These are phyloP conservation scores for Antheraea yamamai DNA, from an alignment of 2,888 invertebrate species.

Conservation along the genomic window DNA sequence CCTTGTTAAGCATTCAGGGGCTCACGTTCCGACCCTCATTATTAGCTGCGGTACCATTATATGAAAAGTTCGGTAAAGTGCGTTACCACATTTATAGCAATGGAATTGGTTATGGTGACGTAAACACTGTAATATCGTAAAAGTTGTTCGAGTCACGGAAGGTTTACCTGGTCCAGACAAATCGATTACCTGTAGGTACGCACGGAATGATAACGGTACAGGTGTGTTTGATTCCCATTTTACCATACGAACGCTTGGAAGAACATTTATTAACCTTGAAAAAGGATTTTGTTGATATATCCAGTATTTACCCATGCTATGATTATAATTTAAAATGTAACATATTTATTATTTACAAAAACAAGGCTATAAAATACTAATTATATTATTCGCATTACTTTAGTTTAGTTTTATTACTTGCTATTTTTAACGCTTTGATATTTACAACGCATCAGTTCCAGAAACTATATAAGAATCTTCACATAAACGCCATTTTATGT, in stretches of 20 bases:
- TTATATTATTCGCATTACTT: background rate
- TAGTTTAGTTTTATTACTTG: too few species aligned
- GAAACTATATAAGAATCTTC: too few species aligned
- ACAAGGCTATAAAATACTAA: background rate
- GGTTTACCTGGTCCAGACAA: constrained; percentile 64
- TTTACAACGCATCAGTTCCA: too few species aligned
- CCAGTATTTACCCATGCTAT: background rate
- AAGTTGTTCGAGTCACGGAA: constrained; percentile 67
- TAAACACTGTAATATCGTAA: constrained; percentile 63
- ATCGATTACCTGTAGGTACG: constrained; percentile 69
- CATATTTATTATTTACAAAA: background rate
- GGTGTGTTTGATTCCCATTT: constrained; percentile 60
- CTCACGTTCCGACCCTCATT: constrained; percentile 51
- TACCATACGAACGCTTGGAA: constrained; percentile 45
- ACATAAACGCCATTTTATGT: too few species aligned
- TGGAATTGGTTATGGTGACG: constrained; percentile 60
- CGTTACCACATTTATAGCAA: constrained; percentile 50
- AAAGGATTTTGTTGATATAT: background rate
- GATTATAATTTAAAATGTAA: too few species aligned
- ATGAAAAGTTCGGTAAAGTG: constrained; percentile 57
- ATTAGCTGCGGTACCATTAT: constrained; percentile 52
- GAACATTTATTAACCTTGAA: constrained; percentile 47
- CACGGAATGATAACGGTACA: constrained; percentile 51
- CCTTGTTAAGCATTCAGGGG: constrained; percentile 52
- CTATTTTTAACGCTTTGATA: too few species aligned